Evolutionary conservation across 2,888 invertebrate species (phyloP).

Genomic region (Pyrgus malvae): DNA sequence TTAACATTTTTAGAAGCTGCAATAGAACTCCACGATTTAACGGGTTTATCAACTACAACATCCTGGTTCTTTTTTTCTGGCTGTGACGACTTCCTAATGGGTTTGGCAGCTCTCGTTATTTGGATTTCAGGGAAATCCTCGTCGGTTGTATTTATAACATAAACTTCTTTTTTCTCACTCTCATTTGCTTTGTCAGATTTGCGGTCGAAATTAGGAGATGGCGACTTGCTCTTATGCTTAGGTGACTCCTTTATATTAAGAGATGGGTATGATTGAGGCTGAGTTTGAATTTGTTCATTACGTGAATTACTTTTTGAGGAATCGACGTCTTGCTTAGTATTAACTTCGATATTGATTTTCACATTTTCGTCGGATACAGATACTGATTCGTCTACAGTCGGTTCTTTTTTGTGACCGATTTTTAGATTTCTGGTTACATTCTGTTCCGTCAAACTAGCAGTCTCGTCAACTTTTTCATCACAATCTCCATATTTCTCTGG

Average conservation of each 20-base stretch:
- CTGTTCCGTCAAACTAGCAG: constrained; percentile 41
- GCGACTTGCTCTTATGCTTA: constrained; percentile 62
- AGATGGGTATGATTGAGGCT: constrained; percentile 28
- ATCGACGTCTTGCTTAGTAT: constrained; percentile 29
- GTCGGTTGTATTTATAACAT: constrained; percentile 69
- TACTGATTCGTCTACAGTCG: background rate
- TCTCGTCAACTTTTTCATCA: constrained; percentile 40
- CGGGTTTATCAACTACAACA: constrained; percentile 48
- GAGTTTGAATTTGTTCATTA: constrained; percentile 19
- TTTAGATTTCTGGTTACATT: constrained; percentile 38
- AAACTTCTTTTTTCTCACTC: constrained; percentile 63
- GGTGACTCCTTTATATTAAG: constrained; percentile 45
- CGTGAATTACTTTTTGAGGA: constrained; percentile 16
- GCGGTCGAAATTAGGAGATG: constrained; percentile 56
- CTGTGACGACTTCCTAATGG: constrained; percentile 63
- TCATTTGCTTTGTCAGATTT: constrained; percentile 53
- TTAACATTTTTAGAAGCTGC: constrained; percentile 62
- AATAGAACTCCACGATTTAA: constrained; percentile 80
- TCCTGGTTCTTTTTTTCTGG: constrained; percentile 42
- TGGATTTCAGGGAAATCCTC: constrained; percentile 75
- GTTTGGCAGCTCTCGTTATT: constrained; percentile 63
- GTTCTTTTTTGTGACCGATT: constrained; percentile 35
- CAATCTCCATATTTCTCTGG: constrained; percentile 50
- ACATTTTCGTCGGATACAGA: background rate
- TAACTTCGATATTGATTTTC: background rate